Evolutionary conservation across 2,888 invertebrate species (phyloP), one percentile per base, ranked within the genome.

Genomic region (Boloria selene): DNA sequence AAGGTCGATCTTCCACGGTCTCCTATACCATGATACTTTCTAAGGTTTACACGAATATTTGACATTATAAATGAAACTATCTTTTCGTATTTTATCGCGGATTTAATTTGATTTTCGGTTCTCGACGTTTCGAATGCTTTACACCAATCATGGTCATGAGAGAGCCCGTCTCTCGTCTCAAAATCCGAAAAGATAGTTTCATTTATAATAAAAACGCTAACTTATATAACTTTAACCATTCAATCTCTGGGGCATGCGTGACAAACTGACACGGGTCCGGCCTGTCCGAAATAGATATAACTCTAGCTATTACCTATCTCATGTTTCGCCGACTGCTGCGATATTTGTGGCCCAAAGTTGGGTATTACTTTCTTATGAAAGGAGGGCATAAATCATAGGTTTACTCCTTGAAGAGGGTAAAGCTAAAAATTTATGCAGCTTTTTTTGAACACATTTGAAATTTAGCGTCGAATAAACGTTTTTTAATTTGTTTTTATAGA

Each of bases 241-340:
- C 74, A 74, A 74, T 79, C 79, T 78, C 73, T 69, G 74, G 78
- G 79, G 80, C 79, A 79, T 73, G 77, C 78, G 81, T 88, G 90
- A 86, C 90, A 90, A 83, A 75, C 76, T 88, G 88, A 89, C 87
- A 85, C 86, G 90, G 89, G 90, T 89, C 89, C 90, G 74, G 86
- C 75, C 58, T 80, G 87, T 85, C 89, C 87, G 85, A 89, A 87
- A 88, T 87, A 88, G 87, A 89, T 87, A 88, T 87, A 68, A 65
- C 53, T 52, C 45, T 56, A 56, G 58, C 58, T 59, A 64, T 53
- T 64, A 74, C 71, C 73, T 73, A 78, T 88, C 18, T 59, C 59
- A 14, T 50, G 59, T 59, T 81, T 87, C 81, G 83, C 81, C 81
- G 77, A 80, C 82, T 85, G 87, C 85, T 85, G 79, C 77, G 74